Base-by-base conservation (phyloP, 2,888 invertebrate genomes). In the Cyrtodaria siliqua region DNA sequence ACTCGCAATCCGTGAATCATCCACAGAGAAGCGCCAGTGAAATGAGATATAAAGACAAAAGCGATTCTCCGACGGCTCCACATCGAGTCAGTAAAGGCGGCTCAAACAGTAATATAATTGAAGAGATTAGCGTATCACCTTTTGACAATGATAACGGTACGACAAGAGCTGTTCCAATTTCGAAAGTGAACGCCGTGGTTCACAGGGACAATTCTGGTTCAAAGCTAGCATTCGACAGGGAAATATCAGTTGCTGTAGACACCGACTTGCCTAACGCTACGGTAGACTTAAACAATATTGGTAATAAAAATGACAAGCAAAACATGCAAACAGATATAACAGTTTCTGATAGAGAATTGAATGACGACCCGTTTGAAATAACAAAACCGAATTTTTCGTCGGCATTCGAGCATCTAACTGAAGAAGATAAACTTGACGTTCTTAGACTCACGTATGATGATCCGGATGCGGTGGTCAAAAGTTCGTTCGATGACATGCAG, bases 1-100 rank as follows among this genome's bases (percentile, higher is more conserved):
- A 85, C 16, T 50, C 66, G 12, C 40, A 38, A 6, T 49, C 74
- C 1, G 27, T 78, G 9, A 74, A 76, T 56, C 69, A 81, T 27
- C 87, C 88, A 2, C 86, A 88, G 68, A 67, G 89, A n/a, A 83
- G 83, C 20, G 75, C 79, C 23, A 89, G 87, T 78, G 88, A 88
- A 63, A 80, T 88, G 84, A 83, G 82, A 18, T 55, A 72, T 33
- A 74, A 74, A 40, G 60, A 62, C 20, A 61, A 47, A 29, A 60
- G 67, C n/a, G 44, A 16, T 23, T 74, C 77, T 8, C 61, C 71
- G 12, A 59, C 55, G 18, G 29, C 6, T 6, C n/a, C 29, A 1
- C 70, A 60, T n/a, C 67, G 53, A 14, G 26, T 44, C 3, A 61
- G 42, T 26, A 64, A 47, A 53, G 40, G 26, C 23, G 52, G 50